Evolutionary conservation across 2,113 vertebrate genomes (phyloP), one percentile per base, ranked within the genome.

Genomic region (Theristicus caerulescens): DNA sequence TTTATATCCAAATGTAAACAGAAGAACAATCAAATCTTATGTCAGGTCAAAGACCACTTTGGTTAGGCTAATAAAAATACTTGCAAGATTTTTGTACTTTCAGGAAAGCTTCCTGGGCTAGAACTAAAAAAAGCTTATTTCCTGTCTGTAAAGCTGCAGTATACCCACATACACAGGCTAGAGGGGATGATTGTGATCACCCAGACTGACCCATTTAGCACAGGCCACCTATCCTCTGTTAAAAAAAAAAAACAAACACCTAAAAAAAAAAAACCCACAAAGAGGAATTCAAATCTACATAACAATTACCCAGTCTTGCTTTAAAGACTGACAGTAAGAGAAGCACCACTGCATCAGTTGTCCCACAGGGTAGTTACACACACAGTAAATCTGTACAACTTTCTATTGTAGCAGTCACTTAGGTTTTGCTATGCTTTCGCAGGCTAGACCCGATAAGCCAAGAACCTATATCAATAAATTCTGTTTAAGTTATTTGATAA

Each of bases 351-450:
- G 7, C 58, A 72, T 32, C 58, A 72, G 54, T 31, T 65, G 55
- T 65, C 49, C 64, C 67, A 73, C 16, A 0, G 0, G 0, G 38
- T 36, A 62, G 24, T 49, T 12, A 59, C 0, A 5, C 36, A 88
- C 21, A 66, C 12, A 55, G 38, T 20, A 36, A 42, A 71, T n/a
- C 4, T 42, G n/a, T 9, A 67, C 38, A 69, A n/a, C 34, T 69
- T 42, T 4, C 29, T 31, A 19, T 3, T 51, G 52, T 6, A 88
- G 86, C 62, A 44, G 46, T 9, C 65, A 70, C 3, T 1, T 17
- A 16, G 18, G 46, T 40, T 38, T n/a, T 69, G 54, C 32, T 51
- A 46, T 1, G 2, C 59, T 74, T 71, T 76, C 2, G 3, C 14
- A 69, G 29, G n/a, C 57, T 25, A 54, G 40, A 62, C 34, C 18